Evolutionary conservation across 2,113 vertebrate genomes (phyloP), one percentile per base, ranked within the genome.

Genomic region (Ochotona princeps): DNA sequence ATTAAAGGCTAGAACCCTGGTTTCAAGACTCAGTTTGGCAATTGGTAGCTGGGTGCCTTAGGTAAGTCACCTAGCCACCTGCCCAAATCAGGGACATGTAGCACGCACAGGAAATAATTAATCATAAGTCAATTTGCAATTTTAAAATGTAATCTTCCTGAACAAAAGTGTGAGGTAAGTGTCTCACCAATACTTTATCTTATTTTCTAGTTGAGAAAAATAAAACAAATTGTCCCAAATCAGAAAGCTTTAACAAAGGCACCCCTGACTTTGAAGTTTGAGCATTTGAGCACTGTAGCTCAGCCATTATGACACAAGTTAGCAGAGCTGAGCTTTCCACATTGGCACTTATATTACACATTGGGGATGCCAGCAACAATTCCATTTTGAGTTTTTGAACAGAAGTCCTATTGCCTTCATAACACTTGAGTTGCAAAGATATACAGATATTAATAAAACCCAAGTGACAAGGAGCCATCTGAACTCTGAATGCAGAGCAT

Each of bases 121-220:
- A 88, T 74, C 91, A 20, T 57, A 60, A 49, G 60, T 30, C 87
- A 81, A 74, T n/a, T 60, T 91, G 49, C 47, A 89, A 51, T 38
- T 91, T 83, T 54, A 63, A 78, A 65, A 35, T 6, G 69, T 93
- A 83, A 83, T 51, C 26, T 80, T 93, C 17, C 83, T 90, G 94
- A 92, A 66, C 35, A 72, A 94, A 96, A 79, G 11, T 17, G 1
- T 82, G 92, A 38, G 81, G 87, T 97, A 96, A 97, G 91, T 96
- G 95, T 94, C 86, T 32, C 28, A 83, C 15, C 54, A 21, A 90
- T 49, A 81, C 81, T 65, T 74, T 91, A 47, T 47, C 12, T 72
- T 89, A 11, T 73, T 94, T 93, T 38, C 25, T 87, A 75, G 7
- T 81, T 74, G 76, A 84, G 60, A 90, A 94, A 80, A 74, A 25